Percentiles rank a stretch among this genome's conserved stretches.
Conservation (phyloP, 2,797 vertebrate species). For the Hozukius guyotensis region DNA sequence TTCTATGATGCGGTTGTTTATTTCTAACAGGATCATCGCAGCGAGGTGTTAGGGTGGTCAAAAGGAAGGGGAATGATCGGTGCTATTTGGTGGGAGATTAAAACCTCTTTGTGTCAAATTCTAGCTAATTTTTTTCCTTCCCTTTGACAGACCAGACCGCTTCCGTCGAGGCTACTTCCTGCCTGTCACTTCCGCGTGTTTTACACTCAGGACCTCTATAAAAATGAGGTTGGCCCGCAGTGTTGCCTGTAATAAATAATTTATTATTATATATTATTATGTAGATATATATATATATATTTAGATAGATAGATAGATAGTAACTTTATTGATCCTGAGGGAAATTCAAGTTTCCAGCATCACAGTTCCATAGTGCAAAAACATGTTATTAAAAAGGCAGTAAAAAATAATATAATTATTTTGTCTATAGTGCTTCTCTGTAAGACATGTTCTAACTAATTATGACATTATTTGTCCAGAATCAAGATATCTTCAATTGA, state of each 20-base stretch:
- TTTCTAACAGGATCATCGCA: constrained; percentile 97
- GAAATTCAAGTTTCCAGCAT: no score
- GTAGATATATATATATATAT: no score
- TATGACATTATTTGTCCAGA: background rate
- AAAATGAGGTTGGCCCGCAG: constrained; percentile 4
- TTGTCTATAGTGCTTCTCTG: background rate
- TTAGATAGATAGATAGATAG: no score
- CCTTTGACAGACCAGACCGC: constrained; percentile 72
- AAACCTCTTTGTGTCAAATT: constrained; percentile 68
- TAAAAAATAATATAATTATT: background rate
- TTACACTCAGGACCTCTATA: constrained; percentile 64
- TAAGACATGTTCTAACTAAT: background rate
- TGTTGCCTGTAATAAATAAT: constrained; percentile 63
- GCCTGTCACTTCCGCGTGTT: constrained; percentile 83
- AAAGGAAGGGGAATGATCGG: constrained; percentile 19
- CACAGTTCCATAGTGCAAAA: no score
- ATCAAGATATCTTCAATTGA: no score
- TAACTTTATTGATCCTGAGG: no score
- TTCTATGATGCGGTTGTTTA: constrained; percentile 98
- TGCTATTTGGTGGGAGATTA: constrained; percentile 30
- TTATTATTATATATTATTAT: no score
- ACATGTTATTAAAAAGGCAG: no score
- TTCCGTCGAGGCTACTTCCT: constrained; percentile 78
- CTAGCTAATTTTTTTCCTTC: constrained; percentile 51
- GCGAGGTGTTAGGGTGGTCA: constrained; percentile 47